Base-by-base conservation (phyloP, 2,113 vertebrate genomes). In the human region DNA sequence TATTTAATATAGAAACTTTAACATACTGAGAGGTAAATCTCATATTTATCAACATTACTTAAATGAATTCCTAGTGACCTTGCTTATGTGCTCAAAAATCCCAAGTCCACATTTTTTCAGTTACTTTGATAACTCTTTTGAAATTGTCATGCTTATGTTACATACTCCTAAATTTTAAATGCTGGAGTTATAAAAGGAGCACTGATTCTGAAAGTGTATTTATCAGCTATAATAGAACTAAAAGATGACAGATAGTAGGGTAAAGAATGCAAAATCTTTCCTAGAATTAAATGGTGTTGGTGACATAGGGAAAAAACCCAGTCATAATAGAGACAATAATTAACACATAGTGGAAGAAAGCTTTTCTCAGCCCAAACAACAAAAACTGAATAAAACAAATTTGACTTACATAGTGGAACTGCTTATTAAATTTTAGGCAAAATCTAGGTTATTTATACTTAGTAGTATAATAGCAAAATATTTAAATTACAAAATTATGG, bases 1-100 rank as follows among this genome's bases (percentile, higher is more conserved):
- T 76, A 90, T 92, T 96, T 89, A 92, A 93, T 80, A 57, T 13
- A 96, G 66, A 95, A 85, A 81, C 18, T 85, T 93, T 82, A 97
- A 93, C 25, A 68, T 81, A 76, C 17, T 82, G 38, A 86, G 43
- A 81, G 85, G 27, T 82, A 40, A 87, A 87, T 57, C 35, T 87
- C 43, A 20, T 90, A 79, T 91, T 68, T 89, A 73, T 85, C 18
- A 94, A 45, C 40, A 72, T 81, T 90, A 66, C 38, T 80, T 93
- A 91, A 94, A 82, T 87, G 22, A 95, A 85, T 14, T 64, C 35
- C 40, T 88, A 90, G 84, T 78, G 78, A 89, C 79, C 16, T 92
- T 96, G 30, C 25, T 55, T 38, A 32, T 82, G 16, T 90, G 6
- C 11, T 82, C 50, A 89, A 72, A 95, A 89, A 84, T n/a, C 55